These are phyloP conservation scores for Heliothis peltigera DNA, from an alignment of 2,888 invertebrate species.

Conservation along the genomic window DNA sequence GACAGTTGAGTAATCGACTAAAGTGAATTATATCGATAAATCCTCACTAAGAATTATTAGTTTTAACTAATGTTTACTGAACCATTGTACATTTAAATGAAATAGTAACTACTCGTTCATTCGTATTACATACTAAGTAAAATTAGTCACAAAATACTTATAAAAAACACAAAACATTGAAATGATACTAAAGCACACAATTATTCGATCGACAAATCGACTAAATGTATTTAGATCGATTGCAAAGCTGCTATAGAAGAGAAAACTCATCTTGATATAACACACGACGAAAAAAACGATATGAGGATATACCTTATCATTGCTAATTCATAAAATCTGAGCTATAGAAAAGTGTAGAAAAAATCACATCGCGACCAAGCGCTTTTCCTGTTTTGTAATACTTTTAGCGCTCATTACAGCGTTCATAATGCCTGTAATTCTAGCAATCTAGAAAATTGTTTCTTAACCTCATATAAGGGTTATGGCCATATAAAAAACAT, in stretches of 20 bases:
- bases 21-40: conserved; percentile 23
- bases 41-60: neutral
- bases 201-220: conserved; percentile 34
- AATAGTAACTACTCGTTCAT: conserved; percentile 45
- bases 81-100: conserved; percentile 41
- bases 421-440: neutral
- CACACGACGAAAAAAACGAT: conserved; percentile 23
- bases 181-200: conserved; percentile 55
- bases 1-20: neutral
- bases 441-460: neutral
- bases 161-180: conserved; percentile 56
- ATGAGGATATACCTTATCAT: neutral
- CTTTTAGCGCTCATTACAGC: conserved; percentile 12
- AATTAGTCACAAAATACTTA: conserved; percentile 69
- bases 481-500: neutral
- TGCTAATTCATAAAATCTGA: too few species aligned
- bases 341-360: too few species aligned
- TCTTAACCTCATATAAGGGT: too few species aligned
- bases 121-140: conserved; percentile 61
- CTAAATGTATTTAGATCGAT: conserved; percentile 30
- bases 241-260: conserved; percentile 47
- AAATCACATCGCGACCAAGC: too few species aligned
- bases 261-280: conserved; percentile 49
- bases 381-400: conserved; percentile 13
- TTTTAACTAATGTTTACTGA: conserved; percentile 18